These are phyloP conservation scores for Argentina silus DNA, from an alignment of 2,797 vertebrate species.

Conservation along the genomic window DNA sequence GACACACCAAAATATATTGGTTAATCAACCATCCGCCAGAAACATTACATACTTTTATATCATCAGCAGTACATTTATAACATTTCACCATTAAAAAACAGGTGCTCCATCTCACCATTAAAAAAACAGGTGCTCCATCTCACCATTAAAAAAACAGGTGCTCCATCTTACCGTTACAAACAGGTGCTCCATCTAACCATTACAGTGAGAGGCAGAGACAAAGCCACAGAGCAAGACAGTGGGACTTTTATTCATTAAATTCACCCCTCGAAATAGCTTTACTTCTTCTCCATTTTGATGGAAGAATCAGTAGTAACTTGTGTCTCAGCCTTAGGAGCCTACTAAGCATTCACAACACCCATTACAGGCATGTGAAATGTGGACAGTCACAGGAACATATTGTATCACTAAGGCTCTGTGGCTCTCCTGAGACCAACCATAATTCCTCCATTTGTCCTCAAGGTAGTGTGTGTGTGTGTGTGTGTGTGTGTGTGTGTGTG, in stretches of 20 bases:
- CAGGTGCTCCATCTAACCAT: too few relatives aligned
- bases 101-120: neutral
- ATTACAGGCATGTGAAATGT: conserved; percentile 7
- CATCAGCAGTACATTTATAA: neutral
- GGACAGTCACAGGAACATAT: neutral
- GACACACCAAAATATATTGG: conserved; percentile 3
- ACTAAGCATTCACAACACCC: neutral
- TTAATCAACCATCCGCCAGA: neutral
- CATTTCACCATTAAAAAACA: neutral
- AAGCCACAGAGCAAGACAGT: neutral
- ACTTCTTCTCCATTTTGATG: neutral
- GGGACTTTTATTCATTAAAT: too few relatives aligned
- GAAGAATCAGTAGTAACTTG: neutral
- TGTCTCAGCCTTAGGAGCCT: neutral
- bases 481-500: neutral
- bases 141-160: neutral
- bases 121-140: neutral
- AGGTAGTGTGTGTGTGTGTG: neutral
- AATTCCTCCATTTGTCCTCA: neutral
- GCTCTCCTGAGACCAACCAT: conserved; percentile 9
- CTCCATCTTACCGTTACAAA: neutral
- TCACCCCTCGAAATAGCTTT: neutral
- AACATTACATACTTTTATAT: neutral
- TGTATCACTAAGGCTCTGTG: neutral
- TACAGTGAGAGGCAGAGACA: neutral